These are phyloP conservation scores for Suncus etruscus DNA, from an alignment of 2,113 vertebrate genomes.

Conservation along the genomic window DNA sequence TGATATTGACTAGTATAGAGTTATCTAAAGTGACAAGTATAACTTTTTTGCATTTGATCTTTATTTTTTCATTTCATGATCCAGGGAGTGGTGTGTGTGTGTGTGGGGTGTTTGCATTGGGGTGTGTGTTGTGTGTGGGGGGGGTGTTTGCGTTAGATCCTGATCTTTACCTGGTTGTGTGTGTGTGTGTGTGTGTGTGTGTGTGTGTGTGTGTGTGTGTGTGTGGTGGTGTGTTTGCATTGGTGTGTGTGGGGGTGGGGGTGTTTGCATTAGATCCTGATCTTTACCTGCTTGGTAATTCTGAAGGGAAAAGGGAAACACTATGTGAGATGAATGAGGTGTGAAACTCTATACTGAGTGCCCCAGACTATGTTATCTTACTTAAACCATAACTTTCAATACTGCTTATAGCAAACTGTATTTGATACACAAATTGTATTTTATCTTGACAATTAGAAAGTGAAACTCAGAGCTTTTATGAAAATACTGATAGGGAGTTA, in stretches of 20 bases:
- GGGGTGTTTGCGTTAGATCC: conserved; percentile 64
- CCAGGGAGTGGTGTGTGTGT: conserved; percentile 76
- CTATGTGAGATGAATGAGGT: not conserved
- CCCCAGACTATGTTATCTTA: not conserved
- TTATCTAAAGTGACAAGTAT: conserved; percentile 88
- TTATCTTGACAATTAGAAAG: not conserved
- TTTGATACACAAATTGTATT: conserved; percentile 6
- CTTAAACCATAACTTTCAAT: conserved; percentile 6
- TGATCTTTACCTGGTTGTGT: not conserved
- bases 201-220: not conserved
- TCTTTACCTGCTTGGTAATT: conserved; percentile 70
- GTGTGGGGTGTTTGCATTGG: not conserved
- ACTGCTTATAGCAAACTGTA: not conserved
- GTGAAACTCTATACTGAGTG: not conserved
- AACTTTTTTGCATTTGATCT: conserved; percentile 67
- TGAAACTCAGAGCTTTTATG: conserved; percentile 2
- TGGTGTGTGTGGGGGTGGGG: not conserved
- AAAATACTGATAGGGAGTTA: not conserved
- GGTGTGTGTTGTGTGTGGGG: conserved; percentile 61
- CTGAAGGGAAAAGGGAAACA: not conserved
- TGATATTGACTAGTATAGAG: conserved; percentile 88
- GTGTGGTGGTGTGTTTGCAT: not conserved
- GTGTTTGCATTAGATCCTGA: conserved; percentile 60
- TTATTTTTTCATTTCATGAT: conserved; percentile 71
- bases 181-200: conserved; percentile 68